Percentiles rank a stretch among this genome's conserved stretches.
Evolutionary conservation across 2,797 vertebrate species (phyloP).

Genomic region (Rachycentron canadum): DNA sequence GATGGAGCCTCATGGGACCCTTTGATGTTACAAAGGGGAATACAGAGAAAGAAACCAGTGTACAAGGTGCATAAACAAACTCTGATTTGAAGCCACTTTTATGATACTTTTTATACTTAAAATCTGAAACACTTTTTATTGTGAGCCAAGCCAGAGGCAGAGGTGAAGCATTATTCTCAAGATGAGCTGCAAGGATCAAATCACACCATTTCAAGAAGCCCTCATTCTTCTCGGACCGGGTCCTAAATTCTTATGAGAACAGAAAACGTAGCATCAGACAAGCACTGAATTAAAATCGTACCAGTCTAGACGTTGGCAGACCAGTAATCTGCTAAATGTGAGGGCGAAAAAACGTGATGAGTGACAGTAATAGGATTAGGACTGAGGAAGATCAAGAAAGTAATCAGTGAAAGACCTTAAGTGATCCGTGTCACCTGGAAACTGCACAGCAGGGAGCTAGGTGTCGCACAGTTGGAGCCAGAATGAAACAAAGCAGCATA

Average conservation of each 20-base stretch:
- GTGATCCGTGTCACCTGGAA: constrained; percentile 67
- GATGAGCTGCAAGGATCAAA: background rate
- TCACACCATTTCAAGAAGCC: background rate
- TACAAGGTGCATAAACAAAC: background rate
- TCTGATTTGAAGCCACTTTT: background rate
- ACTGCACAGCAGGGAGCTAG: constrained; percentile 52
- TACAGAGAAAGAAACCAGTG: background rate
- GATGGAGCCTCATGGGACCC: background rate
- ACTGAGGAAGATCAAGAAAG: constrained; percentile 71
- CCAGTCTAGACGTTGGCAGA: constrained; percentile 8
- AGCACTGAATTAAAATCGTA: constrained; percentile 12
- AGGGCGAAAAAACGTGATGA: constrained; percentile 59
- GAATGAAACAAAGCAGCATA: constrained; percentile 49
- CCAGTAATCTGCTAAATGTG: constrained; percentile 39
- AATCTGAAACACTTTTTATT: constrained; percentile 9
- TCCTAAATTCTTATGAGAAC: background rate
- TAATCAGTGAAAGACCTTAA: constrained; percentile 64
- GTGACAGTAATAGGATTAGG: constrained; percentile 75
- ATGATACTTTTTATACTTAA: constrained; percentile 1
- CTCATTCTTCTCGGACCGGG: too few species aligned
- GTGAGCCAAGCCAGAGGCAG: background rate
- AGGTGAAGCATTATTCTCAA: background rate
- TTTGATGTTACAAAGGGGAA: constrained; percentile 18
- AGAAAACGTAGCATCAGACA: background rate
- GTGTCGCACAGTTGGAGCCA: constrained; percentile 48